Evolutionary conservation across 1,140 invertebrate genomes (phyloP).

Genomic region (Pseudomyrmex gracilis): DNA sequence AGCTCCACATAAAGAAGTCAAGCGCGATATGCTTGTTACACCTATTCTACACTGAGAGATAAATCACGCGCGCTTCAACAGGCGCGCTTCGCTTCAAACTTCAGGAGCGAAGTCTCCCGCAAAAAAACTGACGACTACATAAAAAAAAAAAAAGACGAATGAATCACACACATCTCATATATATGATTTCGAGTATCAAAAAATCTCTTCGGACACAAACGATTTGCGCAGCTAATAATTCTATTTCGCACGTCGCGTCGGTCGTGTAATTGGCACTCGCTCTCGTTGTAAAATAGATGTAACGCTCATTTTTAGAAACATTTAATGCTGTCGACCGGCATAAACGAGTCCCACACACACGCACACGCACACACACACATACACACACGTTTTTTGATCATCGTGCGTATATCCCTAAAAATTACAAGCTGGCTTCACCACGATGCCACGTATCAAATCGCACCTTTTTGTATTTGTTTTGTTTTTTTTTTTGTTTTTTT

Average conservation of each 20-base stretch:
- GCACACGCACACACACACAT: too few relatives aligned
- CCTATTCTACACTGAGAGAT: constrained; percentile 5
- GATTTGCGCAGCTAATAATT: background rate
- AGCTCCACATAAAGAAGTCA: constrained; percentile 72
- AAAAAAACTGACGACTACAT: background rate
- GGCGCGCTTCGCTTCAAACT: too few relatives aligned
- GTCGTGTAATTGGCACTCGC: constrained; percentile 1
- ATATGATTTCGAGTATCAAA: background rate
- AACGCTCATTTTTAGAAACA: constrained; percentile 65
- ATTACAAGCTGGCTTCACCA: background rate
- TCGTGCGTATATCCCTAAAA: background rate
- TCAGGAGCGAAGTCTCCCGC: background rate
- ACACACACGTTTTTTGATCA: background rate
- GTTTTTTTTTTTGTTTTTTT: too few relatives aligned
- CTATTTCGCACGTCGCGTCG: background rate
- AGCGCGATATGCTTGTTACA: constrained; percentile 70
- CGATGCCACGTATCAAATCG: background rate
- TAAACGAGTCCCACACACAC: constrained; percentile 2
- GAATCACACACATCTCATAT: too few relatives aligned
- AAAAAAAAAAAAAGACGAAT: too few relatives aligned
- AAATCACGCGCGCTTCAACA: background rate
- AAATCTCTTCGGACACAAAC: background rate
- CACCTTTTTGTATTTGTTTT: background rate
- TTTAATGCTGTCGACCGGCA: constrained; percentile 64
- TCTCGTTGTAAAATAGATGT: constrained; percentile 13